These are phyloP conservation scores for Phaethon lepturus DNA, from an alignment of 2,113 vertebrate genomes.

Conservation along the genomic window DNA sequence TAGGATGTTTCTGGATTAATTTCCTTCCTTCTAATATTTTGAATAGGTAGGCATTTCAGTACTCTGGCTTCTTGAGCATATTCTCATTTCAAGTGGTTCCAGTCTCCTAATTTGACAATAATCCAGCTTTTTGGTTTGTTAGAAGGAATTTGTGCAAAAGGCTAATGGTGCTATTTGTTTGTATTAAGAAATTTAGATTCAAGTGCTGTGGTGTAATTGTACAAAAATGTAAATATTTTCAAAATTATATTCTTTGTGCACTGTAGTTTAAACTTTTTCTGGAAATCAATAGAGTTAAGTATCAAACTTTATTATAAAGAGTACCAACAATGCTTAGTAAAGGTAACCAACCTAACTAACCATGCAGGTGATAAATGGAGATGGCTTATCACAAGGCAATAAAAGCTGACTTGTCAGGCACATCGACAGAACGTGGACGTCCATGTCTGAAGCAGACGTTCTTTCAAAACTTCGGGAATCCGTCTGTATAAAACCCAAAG, in stretches of 20 bases:
- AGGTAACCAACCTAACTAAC: background rate
- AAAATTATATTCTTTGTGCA: slow-evolving; percentile 65
- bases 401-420: background rate
- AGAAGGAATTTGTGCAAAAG: slow-evolving; percentile 38
- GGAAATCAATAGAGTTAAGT: slow-evolving; percentile 4
- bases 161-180: slow-evolving; percentile 69
- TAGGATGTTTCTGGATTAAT: background rate
- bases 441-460: background rate
- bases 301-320: background rate
- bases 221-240: slow-evolving; percentile 71
- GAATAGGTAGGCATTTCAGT: background rate
- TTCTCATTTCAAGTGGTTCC: slow-evolving; percentile 6
- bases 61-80: background rate
- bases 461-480: background rate
- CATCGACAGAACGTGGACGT: background rate
- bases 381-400: background rate
- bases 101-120: background rate
- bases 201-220: slow-evolving; percentile 66
- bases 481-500: background rate
- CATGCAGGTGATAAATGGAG: background rate
- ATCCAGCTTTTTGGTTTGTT: slow-evolving; percentile 8
- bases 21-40: background rate
- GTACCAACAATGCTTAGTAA: background rate
- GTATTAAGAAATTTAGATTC: slow-evolving; percentile 48
- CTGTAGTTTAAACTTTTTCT: slow-evolving; percentile 51